These are phyloP conservation scores for Pithys albifrons DNA, from an alignment of 2,113 vertebrate species.

Conservation along the genomic window DNA sequence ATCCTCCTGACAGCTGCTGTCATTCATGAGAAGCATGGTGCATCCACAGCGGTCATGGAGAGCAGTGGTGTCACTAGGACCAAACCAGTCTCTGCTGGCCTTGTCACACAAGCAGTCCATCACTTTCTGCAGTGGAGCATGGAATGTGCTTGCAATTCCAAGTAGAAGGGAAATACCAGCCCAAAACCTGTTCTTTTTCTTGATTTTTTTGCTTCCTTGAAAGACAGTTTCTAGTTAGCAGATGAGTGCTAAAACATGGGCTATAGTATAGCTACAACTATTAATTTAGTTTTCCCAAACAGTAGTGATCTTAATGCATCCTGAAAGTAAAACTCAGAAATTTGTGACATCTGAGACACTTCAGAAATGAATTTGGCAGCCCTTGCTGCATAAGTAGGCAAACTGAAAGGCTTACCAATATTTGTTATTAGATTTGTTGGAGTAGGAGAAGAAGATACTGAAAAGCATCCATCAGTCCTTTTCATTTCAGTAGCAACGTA, in stretches of 20 bases:
- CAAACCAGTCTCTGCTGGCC: background rate
- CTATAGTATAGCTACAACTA: background rate
- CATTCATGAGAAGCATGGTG: background rate
- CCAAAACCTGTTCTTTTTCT: fast-evolving
- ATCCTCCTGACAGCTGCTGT: background rate
- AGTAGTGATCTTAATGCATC: fast-evolving
- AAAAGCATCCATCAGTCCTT: background rate
- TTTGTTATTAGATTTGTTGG: background rate
- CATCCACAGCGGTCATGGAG: fast-evolving
- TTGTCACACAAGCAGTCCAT: background rate
- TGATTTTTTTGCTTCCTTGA: background rate
- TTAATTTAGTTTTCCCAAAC: background rate
- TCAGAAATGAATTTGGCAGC: background rate
- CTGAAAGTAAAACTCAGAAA: background rate
- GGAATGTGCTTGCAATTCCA: background rate
- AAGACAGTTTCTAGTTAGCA: background rate
- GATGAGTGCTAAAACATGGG: background rate
- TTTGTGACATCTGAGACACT: background rate
- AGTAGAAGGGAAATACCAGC: background rate
- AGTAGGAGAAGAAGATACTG: background rate
- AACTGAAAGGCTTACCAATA: background rate
- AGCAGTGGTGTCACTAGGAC: background rate
- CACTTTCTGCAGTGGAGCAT: background rate
- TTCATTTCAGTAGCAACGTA: background rate
- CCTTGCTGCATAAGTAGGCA: background rate